These are phyloP conservation scores for Etia nguti DNA, from an alignment of 2,113 vertebrate species.

Conservation along the genomic window DNA sequence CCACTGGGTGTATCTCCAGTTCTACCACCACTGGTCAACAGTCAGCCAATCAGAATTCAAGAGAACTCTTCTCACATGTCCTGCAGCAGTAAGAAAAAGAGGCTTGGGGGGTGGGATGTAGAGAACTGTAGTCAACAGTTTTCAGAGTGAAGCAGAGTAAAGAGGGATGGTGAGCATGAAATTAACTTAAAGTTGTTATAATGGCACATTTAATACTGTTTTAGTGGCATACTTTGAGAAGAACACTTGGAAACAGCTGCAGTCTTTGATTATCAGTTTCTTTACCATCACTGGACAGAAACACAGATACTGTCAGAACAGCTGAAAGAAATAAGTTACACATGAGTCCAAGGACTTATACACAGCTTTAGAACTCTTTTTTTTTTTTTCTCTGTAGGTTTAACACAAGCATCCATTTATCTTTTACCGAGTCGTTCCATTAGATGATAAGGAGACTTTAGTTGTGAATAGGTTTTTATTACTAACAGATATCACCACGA, in stretches of 20 bases:
- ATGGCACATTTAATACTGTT: not conserved
- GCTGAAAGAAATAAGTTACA: not conserved
- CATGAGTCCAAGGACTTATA: not conserved
- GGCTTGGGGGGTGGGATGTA: not conserved
- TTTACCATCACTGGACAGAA: not conserved
- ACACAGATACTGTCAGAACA: not conserved
- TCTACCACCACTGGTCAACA: conserved; percentile 3
- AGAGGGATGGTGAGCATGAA: not conserved
- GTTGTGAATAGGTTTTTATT: not conserved
- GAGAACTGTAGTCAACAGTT: not conserved
- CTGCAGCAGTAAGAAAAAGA: not conserved
- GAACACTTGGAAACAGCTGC: not conserved
- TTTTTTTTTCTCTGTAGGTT: not conserved
- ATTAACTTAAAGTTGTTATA: not conserved
- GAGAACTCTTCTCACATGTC: not conserved
- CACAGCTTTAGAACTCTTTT: not conserved
- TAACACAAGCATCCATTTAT: not conserved
- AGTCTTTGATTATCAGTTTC: not conserved
- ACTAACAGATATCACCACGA: not conserved
- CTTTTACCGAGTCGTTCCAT: not conserved
- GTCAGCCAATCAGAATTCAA: conserved; percentile 26
- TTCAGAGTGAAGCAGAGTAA: not conserved
- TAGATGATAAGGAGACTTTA: not conserved
- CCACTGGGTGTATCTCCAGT: conserved; percentile 6
- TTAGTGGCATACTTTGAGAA: not conserved